Conservation (phyloP, 30 jellyfish, hydroid and myxozoan genomes). For the Turritopsis dohrnii region DNA sequence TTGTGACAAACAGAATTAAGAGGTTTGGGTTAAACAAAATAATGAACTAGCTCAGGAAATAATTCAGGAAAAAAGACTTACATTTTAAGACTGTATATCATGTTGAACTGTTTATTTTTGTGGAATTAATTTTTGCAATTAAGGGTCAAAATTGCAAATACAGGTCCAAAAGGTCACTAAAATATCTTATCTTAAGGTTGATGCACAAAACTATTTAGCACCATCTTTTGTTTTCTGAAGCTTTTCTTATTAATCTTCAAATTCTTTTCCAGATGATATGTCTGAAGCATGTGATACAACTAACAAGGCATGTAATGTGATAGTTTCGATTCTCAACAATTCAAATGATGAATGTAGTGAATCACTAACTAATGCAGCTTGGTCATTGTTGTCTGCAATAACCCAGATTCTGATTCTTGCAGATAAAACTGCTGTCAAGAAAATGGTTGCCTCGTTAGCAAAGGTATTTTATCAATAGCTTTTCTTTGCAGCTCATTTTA, state of each 20-base stretch:
- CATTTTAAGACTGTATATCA: too few relatives aligned
- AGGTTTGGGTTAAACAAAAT: too few relatives aligned
- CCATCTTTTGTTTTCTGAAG: background rate
- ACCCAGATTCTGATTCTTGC: conserved; percentile 75
- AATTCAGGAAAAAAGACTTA: too few relatives aligned
- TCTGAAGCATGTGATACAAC: conserved; percentile 73
- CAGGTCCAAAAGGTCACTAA: too few relatives aligned
- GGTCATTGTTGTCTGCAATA: conserved; percentile 63
- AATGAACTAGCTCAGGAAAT: too few relatives aligned
- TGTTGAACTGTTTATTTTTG: too few relatives aligned
- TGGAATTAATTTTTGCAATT: too few relatives aligned
- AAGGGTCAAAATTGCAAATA: too few relatives aligned
- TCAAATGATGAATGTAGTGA: conserved; percentile 21
- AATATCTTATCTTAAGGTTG: too few relatives aligned
- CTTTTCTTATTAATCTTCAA: background rate
- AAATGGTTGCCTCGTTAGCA: conserved; percentile 53
- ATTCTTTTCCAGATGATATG: conserved; percentile 61
- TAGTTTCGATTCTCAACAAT: conserved; percentile 31
- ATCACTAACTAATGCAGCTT: conserved; percentile 61
- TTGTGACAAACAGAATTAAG: too few relatives aligned
- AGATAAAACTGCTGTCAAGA: conserved; percentile 71
- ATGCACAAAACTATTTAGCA: background rate
- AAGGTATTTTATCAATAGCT: conserved; percentile 34
- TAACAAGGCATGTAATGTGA: conserved; percentile 48
- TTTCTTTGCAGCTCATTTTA: background rate